These are phyloP conservation scores for Aphrocallistes beatrix DNA, from an alignment of 37 sponge, comb jelly and placozoan genomes.

Conservation along the genomic window DNA sequence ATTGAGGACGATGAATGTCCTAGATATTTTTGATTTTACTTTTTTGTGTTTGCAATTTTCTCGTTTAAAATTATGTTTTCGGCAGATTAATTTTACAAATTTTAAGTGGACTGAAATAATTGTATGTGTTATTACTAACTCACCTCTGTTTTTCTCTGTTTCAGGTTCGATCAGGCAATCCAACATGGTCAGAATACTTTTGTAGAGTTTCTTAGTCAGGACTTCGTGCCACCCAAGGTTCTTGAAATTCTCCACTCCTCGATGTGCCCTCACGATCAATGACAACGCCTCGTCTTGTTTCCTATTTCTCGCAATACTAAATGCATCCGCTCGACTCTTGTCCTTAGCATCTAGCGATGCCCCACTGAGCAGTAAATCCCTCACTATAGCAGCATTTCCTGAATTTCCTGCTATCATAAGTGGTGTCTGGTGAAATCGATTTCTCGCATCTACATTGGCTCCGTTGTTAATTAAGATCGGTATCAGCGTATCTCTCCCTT, in stretches of 20 bases:
- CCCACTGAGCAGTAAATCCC: neutral
- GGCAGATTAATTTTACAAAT: too few species aligned
- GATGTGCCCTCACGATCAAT: neutral
- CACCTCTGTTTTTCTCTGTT: neutral
- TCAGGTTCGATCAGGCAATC: neutral
- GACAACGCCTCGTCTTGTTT: neutral
- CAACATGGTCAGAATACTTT: neutral
- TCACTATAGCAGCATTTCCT: neutral
- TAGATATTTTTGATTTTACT: too few species aligned
- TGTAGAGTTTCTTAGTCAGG: neutral
- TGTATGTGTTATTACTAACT: too few species aligned
- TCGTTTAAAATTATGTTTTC: too few species aligned
- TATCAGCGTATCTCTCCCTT: constrained; percentile 7
- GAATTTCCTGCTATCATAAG: neutral
- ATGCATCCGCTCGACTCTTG: neutral
- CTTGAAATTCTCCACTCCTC: neutral
- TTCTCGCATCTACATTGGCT: neutral
- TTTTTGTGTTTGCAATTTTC: too few species aligned
- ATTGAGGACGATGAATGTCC: too few species aligned
- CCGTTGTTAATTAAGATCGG: neutral
- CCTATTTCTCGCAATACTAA: neutral
- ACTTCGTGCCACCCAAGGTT: constrained; percentile 2
- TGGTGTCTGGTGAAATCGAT: constrained; percentile 16
- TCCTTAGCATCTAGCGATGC: constrained; percentile 8
- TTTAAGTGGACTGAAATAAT: too few species aligned